Percentiles rank a stretch among this genome's conserved stretches.
These are phyloP conservation scores for Hemiprocne comata DNA, from an alignment of 2,113 vertebrate genomes.

Conservation along the genomic window DNA sequence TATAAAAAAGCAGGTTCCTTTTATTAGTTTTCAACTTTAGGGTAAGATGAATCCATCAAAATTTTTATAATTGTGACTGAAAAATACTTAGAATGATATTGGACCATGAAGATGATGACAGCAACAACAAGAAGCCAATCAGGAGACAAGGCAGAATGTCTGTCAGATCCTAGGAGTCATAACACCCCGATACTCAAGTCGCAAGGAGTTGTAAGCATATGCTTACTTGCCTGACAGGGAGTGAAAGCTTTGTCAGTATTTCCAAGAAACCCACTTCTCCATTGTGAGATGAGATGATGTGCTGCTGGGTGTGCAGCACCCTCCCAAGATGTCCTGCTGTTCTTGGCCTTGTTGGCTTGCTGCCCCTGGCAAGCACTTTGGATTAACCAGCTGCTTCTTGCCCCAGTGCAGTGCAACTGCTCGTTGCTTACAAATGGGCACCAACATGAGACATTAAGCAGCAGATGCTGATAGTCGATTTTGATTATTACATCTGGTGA, in stretches of 20 bases:
- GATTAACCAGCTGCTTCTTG: neutral
- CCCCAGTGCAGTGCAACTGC: neutral
- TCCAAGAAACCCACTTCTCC: neutral
- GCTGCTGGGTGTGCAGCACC: neutral
- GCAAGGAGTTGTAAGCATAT: neutral
- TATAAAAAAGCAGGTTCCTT: neutral
- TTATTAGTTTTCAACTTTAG: neutral
- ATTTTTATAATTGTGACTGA: neutral
- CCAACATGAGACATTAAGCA: neutral
- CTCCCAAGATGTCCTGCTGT: neutral
- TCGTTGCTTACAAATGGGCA: neutral
- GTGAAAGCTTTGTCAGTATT: neutral
- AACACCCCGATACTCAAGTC: neutral
- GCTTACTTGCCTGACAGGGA: accelerated
- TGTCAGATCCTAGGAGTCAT: neutral
- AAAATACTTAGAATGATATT: neutral
- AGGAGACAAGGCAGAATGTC: neutral
- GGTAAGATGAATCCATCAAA: neutral
- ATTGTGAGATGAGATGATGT: neutral
- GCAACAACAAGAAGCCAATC: neutral
- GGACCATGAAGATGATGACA: neutral
- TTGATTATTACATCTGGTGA: neutral
- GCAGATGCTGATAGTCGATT: neutral
- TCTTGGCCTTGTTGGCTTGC: neutral
- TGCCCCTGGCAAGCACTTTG: accelerated